Evolutionary conservation across 2,888 invertebrate species (phyloP), one percentile per base, ranked within the genome.

Genomic region (Boloria euphrosyne): DNA sequence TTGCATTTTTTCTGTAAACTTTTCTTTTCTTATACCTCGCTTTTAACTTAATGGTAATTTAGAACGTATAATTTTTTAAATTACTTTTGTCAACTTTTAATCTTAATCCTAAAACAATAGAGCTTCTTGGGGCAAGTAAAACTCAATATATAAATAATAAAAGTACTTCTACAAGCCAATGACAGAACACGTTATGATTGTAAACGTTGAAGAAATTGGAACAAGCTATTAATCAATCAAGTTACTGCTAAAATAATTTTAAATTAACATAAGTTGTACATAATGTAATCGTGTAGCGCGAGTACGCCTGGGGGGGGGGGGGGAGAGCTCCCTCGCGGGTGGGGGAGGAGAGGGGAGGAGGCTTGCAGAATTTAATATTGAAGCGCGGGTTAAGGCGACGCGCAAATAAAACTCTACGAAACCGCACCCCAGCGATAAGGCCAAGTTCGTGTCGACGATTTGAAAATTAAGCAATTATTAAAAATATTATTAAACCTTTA

Each of bases 341-440:
- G 46, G 58, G 65, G 31, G 57, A 63, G 50, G 62, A 68, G 71
- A 65, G 76, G 70, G 75, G 65, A 73, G 73, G 73, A 74, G 75
- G 75, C 75, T 73, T 70, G 80, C 83, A 83, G 87, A 88, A 87
- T 89, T 88, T 89, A 89, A 89, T 89, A 89, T 89, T 85, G 86
- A 85, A 69, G 74, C 82, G 83, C 86, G 87, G 90, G 90, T 89
- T 90, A 89, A 90, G 89, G 89, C 90, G 85, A 81, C 84, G 86
- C 71, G 88, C 87, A 90, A 90, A 90, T 88, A 90, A 86, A 87
- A 87, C 86, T 88, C 78, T 83, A 82, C 81, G 88, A 84, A 83
- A 86, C 85, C 86, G 86, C 83, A 80, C 82, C 83, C 72, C 68
- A 55, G 69, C 51, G 44, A 84, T 86, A 87, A 89, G 86, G 86